Evolutionary conservation across 2,113 vertebrate species (phyloP), one percentile per base, ranked within the genome.

Genomic region (Rhinogobius similis): DNA sequence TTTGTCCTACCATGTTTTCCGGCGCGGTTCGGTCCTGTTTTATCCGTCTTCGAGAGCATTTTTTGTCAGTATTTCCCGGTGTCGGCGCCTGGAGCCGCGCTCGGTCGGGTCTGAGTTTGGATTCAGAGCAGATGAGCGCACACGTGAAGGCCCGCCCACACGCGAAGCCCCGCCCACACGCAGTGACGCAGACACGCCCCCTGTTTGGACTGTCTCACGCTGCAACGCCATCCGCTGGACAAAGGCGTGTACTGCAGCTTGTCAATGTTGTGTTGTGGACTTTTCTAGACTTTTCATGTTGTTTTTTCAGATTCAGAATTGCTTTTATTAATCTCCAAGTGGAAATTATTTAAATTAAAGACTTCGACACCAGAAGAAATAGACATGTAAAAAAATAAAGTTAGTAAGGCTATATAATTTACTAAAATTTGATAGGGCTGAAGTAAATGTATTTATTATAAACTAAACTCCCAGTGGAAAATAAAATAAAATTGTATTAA

Each of bases 1-100:
- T 55, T 8, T 50, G 0, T 67, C 86, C 84, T 68, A 92, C 92
- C 92, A 92, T 93, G 65, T 6, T 83, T 71, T 63, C 13, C 69
- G 53, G n/a, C 65, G 63, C 53, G 48, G 79, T 32, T 71, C 66
- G 56, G 46, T 50, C 24, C 59, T 24, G 38, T 36, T 65, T 14
- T 66, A 65, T 48, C 69, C 77, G 76, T 69, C 14, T 69, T 27
- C 64, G 62, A 68, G 16, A 67, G 65, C 88, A 92, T 91, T 77
- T 75, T 85, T 65, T n/a, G 9, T 20, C 55, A 27, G 20, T 58
- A 4, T 58, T 50, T 12, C 56, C 75, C 58, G 63, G 36, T 48
- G 27, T 64, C 12, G 55, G 13, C 67, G 32, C 36, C 43, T 24
- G 20, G 62, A 68, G 55, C 79, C 64, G 39, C 3, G n/a, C 69